Conservation (phyloP, 2,888 invertebrate species). For the Clunio marinus region DNA sequence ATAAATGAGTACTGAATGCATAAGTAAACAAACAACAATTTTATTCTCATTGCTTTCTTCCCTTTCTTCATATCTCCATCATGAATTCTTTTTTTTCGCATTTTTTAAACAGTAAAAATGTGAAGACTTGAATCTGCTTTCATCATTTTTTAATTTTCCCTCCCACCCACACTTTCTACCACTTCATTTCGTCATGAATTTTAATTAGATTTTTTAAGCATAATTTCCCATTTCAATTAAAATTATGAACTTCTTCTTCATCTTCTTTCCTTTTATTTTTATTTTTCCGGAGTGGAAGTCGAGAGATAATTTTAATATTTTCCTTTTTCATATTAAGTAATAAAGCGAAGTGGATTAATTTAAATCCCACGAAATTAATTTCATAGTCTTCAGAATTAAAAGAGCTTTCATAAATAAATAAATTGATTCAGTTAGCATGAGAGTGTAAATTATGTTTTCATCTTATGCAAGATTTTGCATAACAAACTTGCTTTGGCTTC, state of each 20-base stretch:
- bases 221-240: conserved; percentile 38
- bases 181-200: conserved; percentile 27
- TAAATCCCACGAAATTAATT: conserved; percentile 27
- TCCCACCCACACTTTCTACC: not conserved
- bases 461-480: too few species aligned
- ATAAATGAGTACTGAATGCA: conserved; percentile 21
- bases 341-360: conserved; percentile 29
- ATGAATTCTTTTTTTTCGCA: not conserved
- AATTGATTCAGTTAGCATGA: too few species aligned
- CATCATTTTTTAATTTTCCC: conserved; percentile 26
- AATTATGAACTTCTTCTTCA: conserved; percentile 26
- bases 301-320: conserved; percentile 19
- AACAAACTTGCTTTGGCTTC: too few species aligned
- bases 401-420: conserved; percentile 10
- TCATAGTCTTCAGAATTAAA: conserved; percentile 11
- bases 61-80: not conserved
- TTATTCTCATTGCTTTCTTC: not conserved
- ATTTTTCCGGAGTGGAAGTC: not conserved
- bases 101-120: not conserved
- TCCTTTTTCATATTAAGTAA: conserved; percentile 26
- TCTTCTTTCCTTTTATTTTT: too few species aligned
- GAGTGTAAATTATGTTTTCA: too few species aligned
- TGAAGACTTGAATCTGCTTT: not conserved
- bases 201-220: conserved; percentile 38
- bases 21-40: not conserved